phyloP scores from a whole-genome alignment of 2,797 vertebrate species.

The Sebastes diaconus region DNA sequence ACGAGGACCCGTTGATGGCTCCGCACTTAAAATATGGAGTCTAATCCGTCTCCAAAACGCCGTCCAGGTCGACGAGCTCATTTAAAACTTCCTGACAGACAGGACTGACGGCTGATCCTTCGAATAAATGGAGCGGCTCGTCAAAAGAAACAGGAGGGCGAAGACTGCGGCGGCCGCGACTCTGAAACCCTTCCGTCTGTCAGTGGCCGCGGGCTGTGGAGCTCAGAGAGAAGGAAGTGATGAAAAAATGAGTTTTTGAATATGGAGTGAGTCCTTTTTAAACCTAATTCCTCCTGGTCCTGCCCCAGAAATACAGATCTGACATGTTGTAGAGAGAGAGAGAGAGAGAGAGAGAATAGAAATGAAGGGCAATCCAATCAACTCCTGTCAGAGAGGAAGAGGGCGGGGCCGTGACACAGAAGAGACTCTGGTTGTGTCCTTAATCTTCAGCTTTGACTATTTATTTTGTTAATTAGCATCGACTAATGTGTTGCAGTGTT shows the following conservation, averaged over 20 bases:
- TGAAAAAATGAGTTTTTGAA: slow-evolving; percentile 67
- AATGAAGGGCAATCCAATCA: slow-evolving; percentile 60
- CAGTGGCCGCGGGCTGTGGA: slow-evolving; percentile 51
- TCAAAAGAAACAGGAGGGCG: slow-evolving; percentile 41
- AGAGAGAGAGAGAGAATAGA: not conserved
- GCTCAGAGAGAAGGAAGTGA: slow-evolving; percentile 39
- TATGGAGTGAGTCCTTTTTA: slow-evolving; percentile 68
- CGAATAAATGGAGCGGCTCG: slow-evolving; percentile 69
- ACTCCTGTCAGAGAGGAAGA: slow-evolving; percentile 41
- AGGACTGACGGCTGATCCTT: slow-evolving; percentile 70
- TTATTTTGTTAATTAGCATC: slow-evolving; percentile 37
- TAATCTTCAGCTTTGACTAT: not conserved
- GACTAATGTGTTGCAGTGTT: slow-evolving; percentile 18
- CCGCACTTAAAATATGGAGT: slow-evolving; percentile 48
- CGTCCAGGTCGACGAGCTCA: slow-evolving; percentile 66
- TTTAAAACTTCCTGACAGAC: slow-evolving; percentile 70
- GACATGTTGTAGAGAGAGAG: slow-evolving; percentile 34
- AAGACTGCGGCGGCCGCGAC: slow-evolving; percentile 25
- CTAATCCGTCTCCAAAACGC: slow-evolving; percentile 56
- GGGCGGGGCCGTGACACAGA: slow-evolving; percentile 15
- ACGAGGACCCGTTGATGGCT: slow-evolving; percentile 35
- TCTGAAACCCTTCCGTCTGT: not conserved
- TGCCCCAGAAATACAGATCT: slow-evolving; percentile 70
- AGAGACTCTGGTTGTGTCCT: not conserved
- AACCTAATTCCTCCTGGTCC: slow-evolving; percentile 66